Conservation (phyloP, 92 coral and sea anemone genomes). For the Porites rus region DNA sequence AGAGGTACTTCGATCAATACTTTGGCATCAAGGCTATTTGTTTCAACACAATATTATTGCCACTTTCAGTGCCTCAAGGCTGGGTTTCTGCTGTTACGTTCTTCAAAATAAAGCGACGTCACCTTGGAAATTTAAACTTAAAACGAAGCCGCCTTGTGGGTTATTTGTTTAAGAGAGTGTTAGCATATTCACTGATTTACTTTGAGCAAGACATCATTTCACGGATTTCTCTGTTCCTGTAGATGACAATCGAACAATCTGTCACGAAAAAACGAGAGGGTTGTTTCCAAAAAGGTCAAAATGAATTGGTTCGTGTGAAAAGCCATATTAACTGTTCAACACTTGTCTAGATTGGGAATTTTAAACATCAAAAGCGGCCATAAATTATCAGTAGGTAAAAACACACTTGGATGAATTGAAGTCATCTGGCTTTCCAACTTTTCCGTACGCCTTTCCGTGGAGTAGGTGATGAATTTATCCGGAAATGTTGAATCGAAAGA, state of each 20-base stretch:
- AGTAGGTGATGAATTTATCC: slow-evolving; percentile 86
- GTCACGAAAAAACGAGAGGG: background rate
- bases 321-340: slow-evolving; percentile 21
- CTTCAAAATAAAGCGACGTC: slow-evolving; percentile 43
- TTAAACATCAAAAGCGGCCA: slow-evolving; percentile 78
- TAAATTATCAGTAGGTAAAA: slow-evolving; percentile 48
- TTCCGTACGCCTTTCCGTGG: slow-evolving; percentile 68
- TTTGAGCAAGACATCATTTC: slow-evolving; percentile 1
- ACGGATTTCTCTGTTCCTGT: slow-evolving; percentile 10
- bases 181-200: slow-evolving; percentile 41
- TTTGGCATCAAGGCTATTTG: background rate
- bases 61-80: slow-evolving; percentile 3
- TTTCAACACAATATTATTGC: slow-evolving; percentile 16
- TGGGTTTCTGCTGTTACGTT: slow-evolving; percentile 9
- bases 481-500: slow-evolving; percentile 76
- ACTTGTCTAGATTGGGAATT: slow-evolving; percentile 25
- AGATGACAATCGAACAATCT: background rate
- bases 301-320: slow-evolving; percentile 6
- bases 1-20: slow-evolving; percentile 43
- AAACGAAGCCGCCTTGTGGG: slow-evolving; percentile 48
- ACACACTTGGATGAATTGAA: slow-evolving; percentile 55
- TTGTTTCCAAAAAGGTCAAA: background rate
- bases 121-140: slow-evolving; percentile 40
- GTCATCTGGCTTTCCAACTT: slow-evolving; percentile 64
- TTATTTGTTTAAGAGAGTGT: slow-evolving; percentile 43